phyloP scores from a whole-genome alignment of 2,888 invertebrate genomes.

The Apodemia mormo region DNA sequence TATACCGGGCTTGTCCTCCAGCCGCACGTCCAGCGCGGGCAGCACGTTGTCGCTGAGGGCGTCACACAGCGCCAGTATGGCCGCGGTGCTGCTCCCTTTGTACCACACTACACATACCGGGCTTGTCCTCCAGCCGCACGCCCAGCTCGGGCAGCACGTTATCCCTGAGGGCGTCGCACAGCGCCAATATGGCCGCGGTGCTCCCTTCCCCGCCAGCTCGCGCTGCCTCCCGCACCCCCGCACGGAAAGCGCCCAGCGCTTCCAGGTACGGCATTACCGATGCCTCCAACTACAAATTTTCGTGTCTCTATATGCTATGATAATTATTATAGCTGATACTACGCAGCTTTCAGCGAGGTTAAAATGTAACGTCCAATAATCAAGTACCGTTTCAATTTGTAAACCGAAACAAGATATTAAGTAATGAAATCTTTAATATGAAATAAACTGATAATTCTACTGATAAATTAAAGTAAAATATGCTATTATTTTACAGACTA shows the following conservation, averaged over 20 bases:
- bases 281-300: conserved; percentile 83
- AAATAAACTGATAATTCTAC: too few species aligned
- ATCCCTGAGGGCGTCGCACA: conserved; percentile 95
- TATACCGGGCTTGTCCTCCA: conserved; percentile 93
- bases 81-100: conserved; percentile 68
- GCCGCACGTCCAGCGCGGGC: conserved; percentile 94
- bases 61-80: conserved; percentile 93
- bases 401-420: too few species aligned
- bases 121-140: conserved; percentile 95
- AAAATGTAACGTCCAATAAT: too few species aligned
- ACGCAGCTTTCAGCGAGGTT: background rate
- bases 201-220: conserved; percentile 68
- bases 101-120: conserved; percentile 68
- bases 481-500: too few species aligned
- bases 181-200: conserved; percentile 85
- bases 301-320: too few species aligned
- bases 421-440: too few species aligned
- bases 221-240: conserved; percentile 87
- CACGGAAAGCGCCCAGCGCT: conserved; percentile 92
- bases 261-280: conserved; percentile 94
- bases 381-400: too few species aligned
- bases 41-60: conserved; percentile 91
- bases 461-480: too few species aligned
- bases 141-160: conserved; percentile 93
- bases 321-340: background rate